Conservation (phyloP, 2,797 vertebrate genomes). For the Chaunax sp. region DNA sequence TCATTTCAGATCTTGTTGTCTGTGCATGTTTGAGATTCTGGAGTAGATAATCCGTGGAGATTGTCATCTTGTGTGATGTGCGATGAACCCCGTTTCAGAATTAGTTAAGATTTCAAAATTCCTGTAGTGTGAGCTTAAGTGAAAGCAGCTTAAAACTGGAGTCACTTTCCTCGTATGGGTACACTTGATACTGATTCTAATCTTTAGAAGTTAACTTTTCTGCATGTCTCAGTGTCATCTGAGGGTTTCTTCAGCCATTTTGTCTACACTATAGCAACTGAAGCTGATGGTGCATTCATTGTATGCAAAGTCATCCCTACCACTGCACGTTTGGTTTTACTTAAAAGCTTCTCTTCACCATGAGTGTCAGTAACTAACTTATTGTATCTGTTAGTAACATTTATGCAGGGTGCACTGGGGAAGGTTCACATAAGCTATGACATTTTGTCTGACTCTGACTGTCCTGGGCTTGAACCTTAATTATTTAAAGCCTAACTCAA, state of each 20-base stretch:
- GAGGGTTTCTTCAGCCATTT: background rate
- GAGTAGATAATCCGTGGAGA: too few relatives aligned
- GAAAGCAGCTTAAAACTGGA: too few relatives aligned
- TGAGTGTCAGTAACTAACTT: background rate
- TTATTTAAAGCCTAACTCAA: too few relatives aligned
- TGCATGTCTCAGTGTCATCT: background rate
- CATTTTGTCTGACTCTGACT: background rate
- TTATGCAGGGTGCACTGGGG: background rate
- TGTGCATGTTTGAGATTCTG: too few relatives aligned
- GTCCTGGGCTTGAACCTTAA: too few relatives aligned
- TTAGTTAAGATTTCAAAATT: too few relatives aligned
- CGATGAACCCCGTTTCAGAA: too few relatives aligned
- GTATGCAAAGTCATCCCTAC: too few relatives aligned
- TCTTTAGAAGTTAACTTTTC: background rate
- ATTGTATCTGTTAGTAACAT: background rate
- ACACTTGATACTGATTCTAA: background rate
- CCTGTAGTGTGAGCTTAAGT: too few relatives aligned
- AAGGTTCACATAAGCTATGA: background rate
- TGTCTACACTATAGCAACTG: background rate
- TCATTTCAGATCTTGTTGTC: too few relatives aligned
- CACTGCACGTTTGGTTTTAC: background rate
- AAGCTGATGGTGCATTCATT: conserved; percentile 1
- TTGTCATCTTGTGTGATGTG: too few relatives aligned
- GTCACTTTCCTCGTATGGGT: too few relatives aligned
- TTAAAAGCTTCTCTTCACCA: background rate